Evolutionary conservation across 92 coral and sea anemone genomes (phyloP).

Genomic region (Plumapathes pennacea): DNA sequence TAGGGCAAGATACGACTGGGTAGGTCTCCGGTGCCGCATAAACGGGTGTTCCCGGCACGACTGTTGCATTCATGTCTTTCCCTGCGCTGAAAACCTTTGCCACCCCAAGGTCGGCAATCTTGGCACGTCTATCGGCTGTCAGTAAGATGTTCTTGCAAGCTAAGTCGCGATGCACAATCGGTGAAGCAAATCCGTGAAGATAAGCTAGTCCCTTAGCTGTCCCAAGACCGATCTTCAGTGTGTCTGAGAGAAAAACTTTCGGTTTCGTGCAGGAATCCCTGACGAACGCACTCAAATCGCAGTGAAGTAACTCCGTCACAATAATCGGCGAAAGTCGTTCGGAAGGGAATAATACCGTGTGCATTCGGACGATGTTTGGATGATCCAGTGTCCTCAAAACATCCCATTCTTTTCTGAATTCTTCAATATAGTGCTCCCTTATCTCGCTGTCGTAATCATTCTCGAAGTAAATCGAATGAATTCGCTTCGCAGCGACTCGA

Average conservation of each 20-base stretch:
- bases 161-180: conserved; percentile 73
- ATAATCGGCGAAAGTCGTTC: conserved; percentile 62
- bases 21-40: conserved; percentile 82
- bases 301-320: conserved; percentile 63
- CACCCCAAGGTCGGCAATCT: conserved; percentile 79
- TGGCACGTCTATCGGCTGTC: conserved; percentile 47
- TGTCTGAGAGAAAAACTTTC: conserved; percentile 33
- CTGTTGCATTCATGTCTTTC: conserved; percentile 61
- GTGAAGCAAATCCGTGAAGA: conserved; percentile 51
- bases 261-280: conserved; percentile 47
- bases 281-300: conserved; percentile 62
- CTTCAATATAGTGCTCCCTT: conserved; percentile 25
- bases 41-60: conserved; percentile 72
- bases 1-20: conserved; percentile 34
- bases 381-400: conserved; percentile 55
- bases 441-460: conserved; percentile 40
- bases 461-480: conserved; percentile 53
- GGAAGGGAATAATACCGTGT: conserved; percentile 53
- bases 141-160: conserved; percentile 72
- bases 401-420: conserved; percentile 63
- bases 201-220: conserved; percentile 63
- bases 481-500: conserved; percentile 70
- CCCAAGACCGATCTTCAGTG: conserved; percentile 47
- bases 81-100: conserved; percentile 71
- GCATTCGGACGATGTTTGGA: conserved; percentile 69